Base-by-base conservation (phyloP, 2,888 invertebrate species). In the Eristalis intricaria region DNA sequence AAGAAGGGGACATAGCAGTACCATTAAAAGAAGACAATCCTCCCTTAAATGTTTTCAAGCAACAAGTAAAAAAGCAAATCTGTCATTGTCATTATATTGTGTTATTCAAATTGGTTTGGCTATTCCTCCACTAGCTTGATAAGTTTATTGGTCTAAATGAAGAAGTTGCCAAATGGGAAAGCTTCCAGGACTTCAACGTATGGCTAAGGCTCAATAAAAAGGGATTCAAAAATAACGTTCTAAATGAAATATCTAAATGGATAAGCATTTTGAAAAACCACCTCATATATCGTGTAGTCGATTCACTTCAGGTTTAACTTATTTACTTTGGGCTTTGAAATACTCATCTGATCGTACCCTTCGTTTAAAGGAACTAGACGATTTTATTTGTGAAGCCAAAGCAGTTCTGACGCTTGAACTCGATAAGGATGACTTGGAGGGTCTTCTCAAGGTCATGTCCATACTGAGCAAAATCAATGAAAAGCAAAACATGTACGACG, bases 231-330 rank as follows among this genome's bases (percentile, higher is more conserved):
- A 96, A 96, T 90, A 95, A 96, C 0, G 95, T 99, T 22, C 94
- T 98, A 88, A 97, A 97, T 91, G 95, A 95, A 29, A 95, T 98
- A 84, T 96, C 97, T 91, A 96, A 97, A 90, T 98, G 98, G 98
- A 96, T 97, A 79, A 96, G 96, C 91, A 94, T 98, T 89, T 97
- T 96, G 91, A 98, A 98, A 90, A 95, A 96, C 90, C 96, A 98
- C 93, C 94, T 99, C 10, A 96, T 97, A 89, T 95, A 97, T 89
- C 95, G 96, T 88, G 98, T 98, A 0, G 95, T 96, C 66, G 95
- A 91, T 75, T 91, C 91, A 5, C 85, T 93, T 94, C 89, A 96
- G 95, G 96, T 96, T 77, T 68, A 0, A 5, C 1, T 63, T n/a
- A 11, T 65, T 65, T 38, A 1, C 19, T 65, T 89, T 89, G 88